Conservation (phyloP, 2,888 invertebrate genomes). For the Panopea generosa region DNA sequence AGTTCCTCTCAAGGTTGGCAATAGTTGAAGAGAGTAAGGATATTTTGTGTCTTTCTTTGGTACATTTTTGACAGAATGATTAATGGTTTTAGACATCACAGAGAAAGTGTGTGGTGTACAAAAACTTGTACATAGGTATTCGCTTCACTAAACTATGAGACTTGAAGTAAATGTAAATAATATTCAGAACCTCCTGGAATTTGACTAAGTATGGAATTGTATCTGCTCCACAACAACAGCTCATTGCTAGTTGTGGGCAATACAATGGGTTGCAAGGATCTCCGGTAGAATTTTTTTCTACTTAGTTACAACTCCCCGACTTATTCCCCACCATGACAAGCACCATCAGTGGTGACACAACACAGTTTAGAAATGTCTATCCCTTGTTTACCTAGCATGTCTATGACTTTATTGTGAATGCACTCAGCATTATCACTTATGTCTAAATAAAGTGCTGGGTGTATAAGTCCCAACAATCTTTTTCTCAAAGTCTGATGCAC, state of each 20-base stretch:
- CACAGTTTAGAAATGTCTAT: conserved; percentile 20
- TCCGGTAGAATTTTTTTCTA: conserved; percentile 19
- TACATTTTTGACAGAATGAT: too few relatives aligned
- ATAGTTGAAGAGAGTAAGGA: conserved; percentile 46
- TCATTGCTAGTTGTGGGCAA: conserved; percentile 35
- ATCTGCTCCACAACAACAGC: too few relatives aligned
- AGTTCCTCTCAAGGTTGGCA: not conserved
- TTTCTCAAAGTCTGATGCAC: conserved; percentile 26
- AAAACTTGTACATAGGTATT: conserved; percentile 39
- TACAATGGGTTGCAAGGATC: conserved; percentile 45
- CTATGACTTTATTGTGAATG: too few relatives aligned
- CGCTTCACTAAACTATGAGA: conserved; percentile 37
- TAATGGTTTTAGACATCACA: conserved; percentile 44
- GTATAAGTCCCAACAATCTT: conserved; percentile 14
- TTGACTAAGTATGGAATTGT: too few relatives aligned
- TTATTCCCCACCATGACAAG: conserved; percentile 39
- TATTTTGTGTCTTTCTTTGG: too few relatives aligned
- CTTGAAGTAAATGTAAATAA: too few relatives aligned
- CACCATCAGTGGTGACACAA: conserved; percentile 50
- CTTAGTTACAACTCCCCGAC: conserved; percentile 28
- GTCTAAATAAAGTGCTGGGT: conserved; percentile 19
- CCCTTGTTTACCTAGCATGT: conserved; percentile 19
- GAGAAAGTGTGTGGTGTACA: conserved; percentile 38
- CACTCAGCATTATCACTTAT: too few relatives aligned
- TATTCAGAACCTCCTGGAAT: too few relatives aligned